These are phyloP conservation scores for Caenorhabditis remanei DNA, from an alignment of 1,140 invertebrate genomes.

Conservation along the genomic window DNA sequence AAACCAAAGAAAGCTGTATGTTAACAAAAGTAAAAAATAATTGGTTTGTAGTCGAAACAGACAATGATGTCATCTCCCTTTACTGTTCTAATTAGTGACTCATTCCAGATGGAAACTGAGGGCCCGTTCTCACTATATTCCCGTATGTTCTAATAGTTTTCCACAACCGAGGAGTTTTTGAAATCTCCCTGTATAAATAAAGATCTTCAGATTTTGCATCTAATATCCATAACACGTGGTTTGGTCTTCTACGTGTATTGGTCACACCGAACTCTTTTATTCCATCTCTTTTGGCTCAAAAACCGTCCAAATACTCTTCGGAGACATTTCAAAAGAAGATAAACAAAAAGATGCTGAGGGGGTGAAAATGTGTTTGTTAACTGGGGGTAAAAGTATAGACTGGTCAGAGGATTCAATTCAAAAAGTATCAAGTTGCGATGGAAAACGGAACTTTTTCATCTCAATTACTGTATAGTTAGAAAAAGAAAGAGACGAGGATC, in stretches of 20 bases:
- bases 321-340: conserved; percentile 6
- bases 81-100: conserved; percentile 12
- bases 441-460: background rate
- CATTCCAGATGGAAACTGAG: background rate
- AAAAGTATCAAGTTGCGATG: background rate
- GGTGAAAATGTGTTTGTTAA: too few species aligned
- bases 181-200: background rate
- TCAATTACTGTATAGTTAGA: conserved; percentile 25
- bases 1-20: too few species aligned
- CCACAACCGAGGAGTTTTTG: too few species aligned
- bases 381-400: background rate
- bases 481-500: background rate
- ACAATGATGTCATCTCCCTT: conserved; percentile 1
- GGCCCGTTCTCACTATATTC: too few species aligned
- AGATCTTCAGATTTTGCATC: background rate
- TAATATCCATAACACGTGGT: background rate
- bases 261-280: background rate
- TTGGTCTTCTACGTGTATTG: conserved; percentile 9
- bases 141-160: too few species aligned
- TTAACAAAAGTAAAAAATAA: too few species aligned
- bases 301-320: background rate
- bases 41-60: background rate
- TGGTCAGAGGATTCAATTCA: background rate
- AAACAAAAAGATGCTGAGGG: background rate
- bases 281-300: conserved; percentile 1